Evolutionary conservation across 2,797 vertebrate species (phyloP).

Genomic region (Tarsius wallacei): DNA sequence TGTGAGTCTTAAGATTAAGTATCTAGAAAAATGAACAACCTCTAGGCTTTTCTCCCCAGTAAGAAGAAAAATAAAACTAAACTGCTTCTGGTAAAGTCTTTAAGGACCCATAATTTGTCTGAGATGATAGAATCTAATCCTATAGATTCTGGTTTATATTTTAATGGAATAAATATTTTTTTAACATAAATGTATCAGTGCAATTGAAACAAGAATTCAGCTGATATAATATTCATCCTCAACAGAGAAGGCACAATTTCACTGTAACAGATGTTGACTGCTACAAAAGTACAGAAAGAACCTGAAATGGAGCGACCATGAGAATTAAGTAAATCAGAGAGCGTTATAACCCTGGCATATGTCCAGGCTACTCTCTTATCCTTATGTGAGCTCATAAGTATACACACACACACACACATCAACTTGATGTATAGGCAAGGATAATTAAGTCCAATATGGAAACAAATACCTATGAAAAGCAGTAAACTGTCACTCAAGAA

Average conservation of each 20-base stretch:
- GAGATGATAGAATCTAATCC: neutral
- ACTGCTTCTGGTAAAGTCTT: neutral
- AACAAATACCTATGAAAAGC: neutral
- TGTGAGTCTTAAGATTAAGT: neutral
- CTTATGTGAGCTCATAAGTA: neutral
- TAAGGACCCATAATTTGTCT: neutral
- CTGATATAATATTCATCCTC: neutral
- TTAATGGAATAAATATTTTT: neutral
- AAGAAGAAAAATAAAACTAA: neutral
- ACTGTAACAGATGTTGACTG: neutral
- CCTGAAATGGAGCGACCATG: neutral
- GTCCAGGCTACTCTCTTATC: neutral
- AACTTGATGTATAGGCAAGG: neutral
- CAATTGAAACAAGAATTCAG: constrained; percentile 18
- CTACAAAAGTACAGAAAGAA: neutral
- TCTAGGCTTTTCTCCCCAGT: neutral
- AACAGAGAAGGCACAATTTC: neutral
- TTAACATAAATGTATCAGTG: neutral
- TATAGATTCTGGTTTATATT: neutral
- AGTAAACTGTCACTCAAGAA: neutral
- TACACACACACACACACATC: neutral
- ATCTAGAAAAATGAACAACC: neutral
- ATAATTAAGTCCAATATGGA: neutral
- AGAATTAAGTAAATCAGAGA: constrained; percentile 22
- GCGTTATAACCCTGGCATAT: neutral